Conservation (phyloP, 2,888 invertebrate genomes). For the Caenorhabditis afra region DNA sequence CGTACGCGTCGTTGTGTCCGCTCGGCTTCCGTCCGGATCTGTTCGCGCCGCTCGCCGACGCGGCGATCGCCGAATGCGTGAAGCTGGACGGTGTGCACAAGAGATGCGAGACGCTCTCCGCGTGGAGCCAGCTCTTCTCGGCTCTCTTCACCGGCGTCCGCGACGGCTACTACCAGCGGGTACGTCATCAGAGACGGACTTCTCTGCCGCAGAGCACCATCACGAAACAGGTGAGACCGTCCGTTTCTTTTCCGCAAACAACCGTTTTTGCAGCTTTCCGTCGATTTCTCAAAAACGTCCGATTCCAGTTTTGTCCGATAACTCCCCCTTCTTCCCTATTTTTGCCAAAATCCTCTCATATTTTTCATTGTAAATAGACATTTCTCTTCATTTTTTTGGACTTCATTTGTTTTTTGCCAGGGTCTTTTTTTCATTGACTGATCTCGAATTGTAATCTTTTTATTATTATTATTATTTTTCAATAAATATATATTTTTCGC, state of each 20-base stretch:
- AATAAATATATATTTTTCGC: conserved; percentile 11
- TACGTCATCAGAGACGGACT: conserved; percentile 74
- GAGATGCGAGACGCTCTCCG: conserved; percentile 78
- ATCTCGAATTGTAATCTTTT: conserved; percentile 20
- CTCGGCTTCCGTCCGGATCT: conserved; percentile 79
- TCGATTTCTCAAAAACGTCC: conserved; percentile 54
- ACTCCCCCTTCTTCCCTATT: neutral
- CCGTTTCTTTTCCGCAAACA: neutral
- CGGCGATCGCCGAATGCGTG: conserved; percentile 79
- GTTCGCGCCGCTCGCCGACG: conserved; percentile 78
- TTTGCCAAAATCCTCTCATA: neutral
- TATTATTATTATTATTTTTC: conserved; percentile 24
- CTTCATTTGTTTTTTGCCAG: conserved; percentile 22
- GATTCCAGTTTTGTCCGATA: conserved; percentile 45
- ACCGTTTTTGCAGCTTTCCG: conserved; percentile 50
- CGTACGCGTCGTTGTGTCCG: conserved; percentile 74
- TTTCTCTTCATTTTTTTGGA: conserved; percentile 11
- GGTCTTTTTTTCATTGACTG: conserved; percentile 12
- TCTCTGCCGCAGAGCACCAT: conserved; percentile 75
- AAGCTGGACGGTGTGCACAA: conserved; percentile 78
- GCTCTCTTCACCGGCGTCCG: conserved; percentile 77
- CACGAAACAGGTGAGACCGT: conserved; percentile 57
- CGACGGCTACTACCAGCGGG: conserved; percentile 75
- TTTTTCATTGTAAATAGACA: conserved; percentile 34
- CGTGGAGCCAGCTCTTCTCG: conserved; percentile 78